A percentile compares a stretch with the other conserved stretches of the same genome.
Conservation (phyloP, 1,140 invertebrate species). For the Papilio glaucus region DNA sequence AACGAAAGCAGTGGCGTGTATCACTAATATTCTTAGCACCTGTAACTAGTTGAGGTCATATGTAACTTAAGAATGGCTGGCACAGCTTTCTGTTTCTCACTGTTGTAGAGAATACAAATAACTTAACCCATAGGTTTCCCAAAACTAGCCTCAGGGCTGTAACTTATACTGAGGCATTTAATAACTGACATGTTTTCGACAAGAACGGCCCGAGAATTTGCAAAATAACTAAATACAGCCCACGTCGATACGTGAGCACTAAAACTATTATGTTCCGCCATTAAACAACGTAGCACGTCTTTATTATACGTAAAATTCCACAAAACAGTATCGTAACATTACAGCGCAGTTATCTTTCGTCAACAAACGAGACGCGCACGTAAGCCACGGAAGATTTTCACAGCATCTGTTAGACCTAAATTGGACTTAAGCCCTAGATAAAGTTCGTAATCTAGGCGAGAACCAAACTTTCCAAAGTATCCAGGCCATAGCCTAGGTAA, state of each 20-base stretch:
- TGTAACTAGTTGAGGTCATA: no score
- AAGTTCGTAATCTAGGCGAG: conserved; percentile 25
- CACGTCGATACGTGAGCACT: not conserved
- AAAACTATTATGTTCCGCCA: not conserved
- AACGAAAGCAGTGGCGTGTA: no score
- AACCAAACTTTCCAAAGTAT: conserved; percentile 35
- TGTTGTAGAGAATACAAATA: no score
- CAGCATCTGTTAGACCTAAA: conserved; percentile 18
- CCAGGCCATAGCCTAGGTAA: conserved; percentile 27
- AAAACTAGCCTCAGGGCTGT: no score
- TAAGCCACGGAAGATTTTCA: conserved; percentile 42
- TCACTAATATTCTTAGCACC: no score
- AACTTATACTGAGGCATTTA: no score
- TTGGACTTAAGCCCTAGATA: conserved; percentile 29
- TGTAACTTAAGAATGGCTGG: no score
- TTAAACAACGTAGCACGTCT: not conserved
- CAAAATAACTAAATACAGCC: not conserved
- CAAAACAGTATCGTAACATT: conserved; percentile 32
- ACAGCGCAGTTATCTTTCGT: conserved; percentile 42
- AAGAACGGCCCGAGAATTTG: no score
- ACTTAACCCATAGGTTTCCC: no score
- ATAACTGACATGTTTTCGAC: no score
- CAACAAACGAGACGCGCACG: conserved; percentile 38
- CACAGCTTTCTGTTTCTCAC: no score
- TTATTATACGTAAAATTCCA: conserved; percentile 29